Percentiles rank a stretch among this genome's conserved stretches.
phyloP scores from a whole-genome alignment of 2,113 vertebrate species.

The Lycaon pictus region DNA sequence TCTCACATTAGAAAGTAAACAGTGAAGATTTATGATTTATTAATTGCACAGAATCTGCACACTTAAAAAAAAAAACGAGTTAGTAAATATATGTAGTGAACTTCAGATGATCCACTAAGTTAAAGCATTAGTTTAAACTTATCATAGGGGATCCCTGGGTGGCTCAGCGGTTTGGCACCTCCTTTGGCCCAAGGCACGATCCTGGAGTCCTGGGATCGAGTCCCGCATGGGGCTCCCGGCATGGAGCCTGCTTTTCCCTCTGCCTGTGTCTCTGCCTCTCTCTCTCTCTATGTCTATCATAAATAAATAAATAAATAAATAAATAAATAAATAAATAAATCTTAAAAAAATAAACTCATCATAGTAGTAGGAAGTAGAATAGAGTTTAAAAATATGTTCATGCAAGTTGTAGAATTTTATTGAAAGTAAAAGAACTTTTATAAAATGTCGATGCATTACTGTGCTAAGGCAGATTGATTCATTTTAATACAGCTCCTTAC shows the following conservation, averaged over 20 bases:
- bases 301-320: too few relatives aligned
- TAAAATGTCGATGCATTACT: not conserved
- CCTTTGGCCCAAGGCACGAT: too few relatives aligned
- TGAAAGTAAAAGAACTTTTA: not conserved
- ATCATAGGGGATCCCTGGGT: not conserved
- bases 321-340: too few relatives aligned
- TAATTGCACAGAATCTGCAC: not conserved
- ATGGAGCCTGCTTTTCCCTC: too few relatives aligned
- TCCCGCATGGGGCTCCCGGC: too few relatives aligned
- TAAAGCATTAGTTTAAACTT: not conserved
- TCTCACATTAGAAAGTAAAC: not conserved
- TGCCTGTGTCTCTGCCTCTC: too few relatives aligned
- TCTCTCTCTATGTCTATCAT: too few relatives aligned
- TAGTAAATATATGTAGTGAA: not conserved
- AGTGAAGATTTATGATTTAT: not conserved
- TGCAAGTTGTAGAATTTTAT: too few relatives aligned
- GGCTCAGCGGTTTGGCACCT: too few relatives aligned
- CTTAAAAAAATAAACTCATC: not conserved
- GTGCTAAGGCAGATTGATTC: not conserved
- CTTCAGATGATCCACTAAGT: too few relatives aligned
- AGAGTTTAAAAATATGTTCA: not conserved
- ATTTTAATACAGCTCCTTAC: not conserved
- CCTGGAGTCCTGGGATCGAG: too few relatives aligned
- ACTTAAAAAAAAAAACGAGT: not conserved
- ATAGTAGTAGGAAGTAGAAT: not conserved